A percentile compares a stretch with the other conserved stretches of the same genome.
Evolutionary conservation across 2,888 invertebrate species (phyloP).

Genomic region (Panzeria rudis): DNA sequence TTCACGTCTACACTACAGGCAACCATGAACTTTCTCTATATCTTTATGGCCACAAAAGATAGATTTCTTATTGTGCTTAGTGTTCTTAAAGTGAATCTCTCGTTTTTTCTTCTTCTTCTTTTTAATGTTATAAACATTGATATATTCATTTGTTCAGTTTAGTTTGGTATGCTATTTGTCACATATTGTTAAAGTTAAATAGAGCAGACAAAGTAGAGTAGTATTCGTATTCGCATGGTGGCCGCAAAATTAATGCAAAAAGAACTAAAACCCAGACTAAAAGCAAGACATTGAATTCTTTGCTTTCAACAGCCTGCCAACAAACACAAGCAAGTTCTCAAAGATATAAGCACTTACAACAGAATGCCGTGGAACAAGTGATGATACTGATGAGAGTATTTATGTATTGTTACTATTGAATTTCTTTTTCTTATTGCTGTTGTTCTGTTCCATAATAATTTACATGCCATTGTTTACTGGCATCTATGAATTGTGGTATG

Average conservation of each 20-base stretch:
- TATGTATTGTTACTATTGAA: conserved; percentile 41
- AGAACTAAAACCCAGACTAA: conserved; percentile 19
- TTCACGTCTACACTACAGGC: conserved; percentile 31
- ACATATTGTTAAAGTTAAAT: conserved; percentile 60
- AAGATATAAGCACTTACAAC: background rate
- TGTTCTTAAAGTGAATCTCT: conserved; percentile 1
- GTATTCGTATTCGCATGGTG: conserved; percentile 5
- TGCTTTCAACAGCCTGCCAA: conserved; percentile 35
- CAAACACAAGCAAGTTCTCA: background rate
- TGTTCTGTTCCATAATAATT: conserved; percentile 26
- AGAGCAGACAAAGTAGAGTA: conserved; percentile 61
- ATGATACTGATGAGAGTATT: conserved; percentile 41
- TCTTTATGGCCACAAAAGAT: conserved; percentile 48
- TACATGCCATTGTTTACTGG: conserved; percentile 44
- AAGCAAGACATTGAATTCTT: conserved; percentile 51
- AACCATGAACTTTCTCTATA: conserved; percentile 60
- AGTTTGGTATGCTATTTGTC: conserved; percentile 50
- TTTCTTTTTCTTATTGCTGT: conserved; percentile 19
- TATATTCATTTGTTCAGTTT: conserved; percentile 19
- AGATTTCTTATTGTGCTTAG: conserved; percentile 39
- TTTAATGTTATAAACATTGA: conserved; percentile 1
- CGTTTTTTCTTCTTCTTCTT: background rate
- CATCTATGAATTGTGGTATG: conserved; percentile 38
- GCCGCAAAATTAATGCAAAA: background rate
- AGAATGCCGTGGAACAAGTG: conserved; percentile 47